These are phyloP conservation scores for Drosophila repleta DNA, from an alignment of 1,140 invertebrate genomes.

Conservation along the genomic window DNA sequence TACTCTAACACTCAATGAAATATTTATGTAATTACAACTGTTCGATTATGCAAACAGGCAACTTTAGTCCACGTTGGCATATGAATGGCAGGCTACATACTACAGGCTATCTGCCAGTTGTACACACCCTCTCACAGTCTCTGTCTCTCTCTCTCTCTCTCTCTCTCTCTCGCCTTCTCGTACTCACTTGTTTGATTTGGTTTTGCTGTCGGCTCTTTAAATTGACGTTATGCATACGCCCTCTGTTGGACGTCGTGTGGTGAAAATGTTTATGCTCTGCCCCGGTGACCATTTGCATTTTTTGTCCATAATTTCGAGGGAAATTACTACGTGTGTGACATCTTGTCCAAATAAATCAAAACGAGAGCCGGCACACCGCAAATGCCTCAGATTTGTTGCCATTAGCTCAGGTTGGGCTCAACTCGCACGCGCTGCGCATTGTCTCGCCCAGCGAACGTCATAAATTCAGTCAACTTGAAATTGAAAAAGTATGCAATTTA, in stretches of 20 bases:
- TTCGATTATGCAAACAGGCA: background rate
- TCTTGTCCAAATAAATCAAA: conserved; percentile 75
- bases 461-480: conserved; percentile 58
- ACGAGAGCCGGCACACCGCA: background rate
- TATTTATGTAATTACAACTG: background rate
- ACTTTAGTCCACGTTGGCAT: too few species aligned
- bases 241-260: conserved; percentile 38
- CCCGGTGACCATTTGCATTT: conserved; percentile 65
- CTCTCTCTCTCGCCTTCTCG: background rate
- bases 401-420: conserved; percentile 42
- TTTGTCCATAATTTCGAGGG: conserved; percentile 61
- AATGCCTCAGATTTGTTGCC: conserved; percentile 68
- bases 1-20: conserved; percentile 1
- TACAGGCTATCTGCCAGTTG: background rate
- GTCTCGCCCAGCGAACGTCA: conserved; percentile 39
- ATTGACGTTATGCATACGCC: conserved; percentile 70
- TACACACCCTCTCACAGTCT: background rate
- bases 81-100: too few species aligned
- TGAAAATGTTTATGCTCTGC: conserved; percentile 58
- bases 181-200: conserved; percentile 17
- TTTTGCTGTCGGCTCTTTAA: conserved; percentile 59
- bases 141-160: background rate
- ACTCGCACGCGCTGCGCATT: conserved; percentile 1
- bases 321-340: conserved; percentile 74
- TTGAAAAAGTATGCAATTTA: conserved; percentile 63